Evolutionary conservation across 2,888 invertebrate genomes (phyloP).

Genomic region (Epinotia ramella): DNA sequence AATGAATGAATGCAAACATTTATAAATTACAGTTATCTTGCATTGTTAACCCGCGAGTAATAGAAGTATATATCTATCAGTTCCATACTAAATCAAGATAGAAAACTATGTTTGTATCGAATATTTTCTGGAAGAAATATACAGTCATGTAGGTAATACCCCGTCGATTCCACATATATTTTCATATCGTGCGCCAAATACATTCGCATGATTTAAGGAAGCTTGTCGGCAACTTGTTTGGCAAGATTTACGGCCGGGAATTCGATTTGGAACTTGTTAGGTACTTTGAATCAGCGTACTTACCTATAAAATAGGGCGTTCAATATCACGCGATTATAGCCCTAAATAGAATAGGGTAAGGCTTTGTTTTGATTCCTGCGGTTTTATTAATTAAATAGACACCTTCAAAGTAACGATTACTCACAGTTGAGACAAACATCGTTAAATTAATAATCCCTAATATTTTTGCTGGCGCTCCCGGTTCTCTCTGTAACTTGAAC

Average conservation of each 20-base stretch:
- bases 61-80: background rate
- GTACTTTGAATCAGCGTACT: conserved; percentile 37
- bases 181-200: conserved; percentile 35
- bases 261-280: conserved; percentile 44
- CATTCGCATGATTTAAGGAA: conserved; percentile 44
- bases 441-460: conserved; percentile 43
- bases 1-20: too few species aligned
- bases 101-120: background rate
- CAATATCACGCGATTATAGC: conserved; percentile 17
- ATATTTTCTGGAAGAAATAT: background rate
- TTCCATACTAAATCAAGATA: background rate
- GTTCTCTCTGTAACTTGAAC: conserved; percentile 17
- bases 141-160: background rate
- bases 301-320: conserved; percentile 29
- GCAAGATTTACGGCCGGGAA: conserved; percentile 40
- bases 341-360: conserved; percentile 9
- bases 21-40: too few species aligned
- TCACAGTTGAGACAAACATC: conserved; percentile 41
- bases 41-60: too few species aligned
- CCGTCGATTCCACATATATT: conserved; percentile 11
- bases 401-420: conserved; percentile 39
- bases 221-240: conserved; percentile 42
- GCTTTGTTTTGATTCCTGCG: conserved; percentile 12
- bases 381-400: conserved; percentile 36
- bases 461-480: conserved; percentile 28